phyloP scores from a whole-genome alignment of 2,888 invertebrate species.

The Drosophila birchii region DNA sequence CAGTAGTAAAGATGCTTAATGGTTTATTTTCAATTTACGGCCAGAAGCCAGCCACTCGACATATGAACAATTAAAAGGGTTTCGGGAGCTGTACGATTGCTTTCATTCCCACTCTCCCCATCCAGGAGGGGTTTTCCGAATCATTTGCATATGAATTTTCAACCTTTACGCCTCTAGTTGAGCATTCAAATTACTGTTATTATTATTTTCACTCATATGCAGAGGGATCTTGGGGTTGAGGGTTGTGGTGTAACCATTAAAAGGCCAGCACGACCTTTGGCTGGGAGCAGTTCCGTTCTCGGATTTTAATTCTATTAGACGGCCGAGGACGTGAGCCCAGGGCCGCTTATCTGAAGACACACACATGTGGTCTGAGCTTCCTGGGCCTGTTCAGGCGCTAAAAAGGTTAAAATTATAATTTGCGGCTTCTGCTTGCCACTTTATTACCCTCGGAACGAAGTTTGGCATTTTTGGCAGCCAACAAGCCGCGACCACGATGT shows the following conservation, averaged over 20 bases:
- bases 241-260: constrained; percentile 60
- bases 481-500: constrained; percentile 63
- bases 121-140: constrained; percentile 56
- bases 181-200: constrained; percentile 79
- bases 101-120: not conserved
- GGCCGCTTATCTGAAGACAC: constrained; percentile 62
- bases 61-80: constrained; percentile 54
- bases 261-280: constrained; percentile 68
- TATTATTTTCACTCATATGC: constrained; percentile 79
- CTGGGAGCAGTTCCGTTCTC: constrained; percentile 68
- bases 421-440: constrained; percentile 72
- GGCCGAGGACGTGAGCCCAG: constrained; percentile 49
- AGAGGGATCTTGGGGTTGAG: constrained; percentile 17
- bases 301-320: constrained; percentile 76
- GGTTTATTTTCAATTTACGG: constrained; percentile 78
- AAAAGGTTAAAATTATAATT: constrained; percentile 78
- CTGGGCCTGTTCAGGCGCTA: constrained; percentile 32
- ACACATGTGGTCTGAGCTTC: constrained; percentile 45
- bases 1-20: constrained; percentile 66
- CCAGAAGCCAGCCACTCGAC: constrained; percentile 36
- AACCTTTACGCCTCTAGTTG: constrained; percentile 67
- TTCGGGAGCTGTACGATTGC: constrained; percentile 5
- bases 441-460: constrained; percentile 68
- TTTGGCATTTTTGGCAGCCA: constrained; percentile 79
- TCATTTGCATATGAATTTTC: constrained; percentile 78